Percentiles rank a stretch among this genome's conserved stretches.
Conservation (phyloP, 64 coral and sea anemone genomes). For the Pachyseris speciosa region DNA sequence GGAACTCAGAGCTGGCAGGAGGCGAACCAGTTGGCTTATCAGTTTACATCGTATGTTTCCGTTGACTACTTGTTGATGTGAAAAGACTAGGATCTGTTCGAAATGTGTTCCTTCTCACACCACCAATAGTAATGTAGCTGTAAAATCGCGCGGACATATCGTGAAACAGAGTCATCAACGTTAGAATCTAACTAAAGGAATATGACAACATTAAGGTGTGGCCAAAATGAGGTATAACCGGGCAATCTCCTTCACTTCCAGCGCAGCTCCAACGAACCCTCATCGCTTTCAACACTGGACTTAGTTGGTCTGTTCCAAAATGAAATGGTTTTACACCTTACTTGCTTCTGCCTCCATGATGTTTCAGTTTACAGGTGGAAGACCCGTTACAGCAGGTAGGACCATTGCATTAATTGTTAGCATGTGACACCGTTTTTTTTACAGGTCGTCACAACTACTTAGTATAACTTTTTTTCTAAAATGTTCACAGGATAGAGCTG, state of each 20-base stretch:
- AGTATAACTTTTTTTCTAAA: no score
- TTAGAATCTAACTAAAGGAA: background rate
- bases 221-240: background rate
- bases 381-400: constrained; percentile 32
- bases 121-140: no score
- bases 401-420: no score
- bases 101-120: background rate
- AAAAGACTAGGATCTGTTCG: no score
- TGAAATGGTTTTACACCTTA: background rate
- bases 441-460: no score
- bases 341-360: background rate
- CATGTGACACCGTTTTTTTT: no score
- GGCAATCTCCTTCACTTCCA: background rate
- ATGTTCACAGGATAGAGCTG: no score
- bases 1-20: no score
- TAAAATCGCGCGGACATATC: background rate
- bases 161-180: background rate
- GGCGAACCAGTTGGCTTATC: no score
- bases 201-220: background rate
- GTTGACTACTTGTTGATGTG: no score
- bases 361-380: constrained; percentile 11
- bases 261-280: background rate
- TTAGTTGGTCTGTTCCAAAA: background rate
- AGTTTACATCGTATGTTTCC: no score
- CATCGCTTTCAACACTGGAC: background rate